These are phyloP conservation scores for Calephelis virginiensis DNA, from an alignment of 1,140 invertebrate species.

Conservation along the genomic window DNA sequence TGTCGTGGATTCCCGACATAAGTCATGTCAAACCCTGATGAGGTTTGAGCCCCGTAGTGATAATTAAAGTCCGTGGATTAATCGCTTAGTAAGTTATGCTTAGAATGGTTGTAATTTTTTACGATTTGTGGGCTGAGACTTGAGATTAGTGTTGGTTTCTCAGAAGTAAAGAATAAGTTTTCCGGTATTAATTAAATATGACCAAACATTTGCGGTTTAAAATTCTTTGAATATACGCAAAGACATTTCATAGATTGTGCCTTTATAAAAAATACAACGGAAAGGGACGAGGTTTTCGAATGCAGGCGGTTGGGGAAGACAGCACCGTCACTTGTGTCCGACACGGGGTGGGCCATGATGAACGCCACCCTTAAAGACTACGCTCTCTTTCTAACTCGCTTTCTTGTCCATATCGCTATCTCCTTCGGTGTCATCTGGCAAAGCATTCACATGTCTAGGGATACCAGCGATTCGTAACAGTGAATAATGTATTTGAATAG, in stretches of 20 bases:
- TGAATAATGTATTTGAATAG: constrained; percentile 71
- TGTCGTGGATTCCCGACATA: constrained; percentile 46
- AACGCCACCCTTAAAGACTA: constrained; percentile 59
- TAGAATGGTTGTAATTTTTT: constrained; percentile 60
- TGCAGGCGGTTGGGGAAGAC: constrained; percentile 67
- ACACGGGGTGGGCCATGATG: constrained; percentile 67
- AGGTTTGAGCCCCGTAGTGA: constrained; percentile 50
- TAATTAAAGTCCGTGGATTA: constrained; percentile 64
- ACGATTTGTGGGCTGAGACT: constrained; percentile 59
- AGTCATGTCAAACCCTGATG: constrained; percentile 53
- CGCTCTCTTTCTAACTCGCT: constrained; percentile 45
- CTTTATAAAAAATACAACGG: constrained; percentile 47
- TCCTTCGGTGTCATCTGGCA: constrained; percentile 63
- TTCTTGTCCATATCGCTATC: constrained; percentile 36
- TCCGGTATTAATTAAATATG: constrained; percentile 50
- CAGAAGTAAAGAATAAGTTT: constrained; percentile 58
- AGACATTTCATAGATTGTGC: constrained; percentile 34
- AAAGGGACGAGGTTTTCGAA: constrained; percentile 57
- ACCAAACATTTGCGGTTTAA: constrained; percentile 39
- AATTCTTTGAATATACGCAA: constrained; percentile 21
- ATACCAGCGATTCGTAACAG: constrained; percentile 72
- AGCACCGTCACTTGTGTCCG: constrained; percentile 63
- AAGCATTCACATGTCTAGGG: constrained; percentile 60
- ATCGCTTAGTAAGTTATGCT: constrained; percentile 69
- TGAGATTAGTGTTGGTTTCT: constrained; percentile 64